Conservation (phyloP, 2,888 invertebrate species). For the Cartodere bifasciata region DNA sequence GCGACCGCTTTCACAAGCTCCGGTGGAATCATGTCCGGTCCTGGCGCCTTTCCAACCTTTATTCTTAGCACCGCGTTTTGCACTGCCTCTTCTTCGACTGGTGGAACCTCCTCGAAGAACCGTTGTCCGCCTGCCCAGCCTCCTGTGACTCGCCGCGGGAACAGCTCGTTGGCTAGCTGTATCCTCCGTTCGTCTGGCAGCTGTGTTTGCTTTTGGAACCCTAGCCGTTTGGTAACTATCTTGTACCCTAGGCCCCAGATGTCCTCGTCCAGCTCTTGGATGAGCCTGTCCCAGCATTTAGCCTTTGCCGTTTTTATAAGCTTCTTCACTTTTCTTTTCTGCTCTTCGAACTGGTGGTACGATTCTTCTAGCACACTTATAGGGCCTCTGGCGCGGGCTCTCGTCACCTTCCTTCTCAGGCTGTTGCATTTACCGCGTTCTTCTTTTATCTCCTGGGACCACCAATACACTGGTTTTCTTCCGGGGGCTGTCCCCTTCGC, state of each 20-base stretch:
- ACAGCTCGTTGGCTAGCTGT: slow-evolving; percentile 1
- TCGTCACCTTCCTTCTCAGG: slow-evolving; percentile 3
- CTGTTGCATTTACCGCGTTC: neutral
- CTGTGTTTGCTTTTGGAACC: neutral
- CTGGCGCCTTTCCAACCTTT: slow-evolving; percentile 7
- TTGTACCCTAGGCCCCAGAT: slow-evolving; percentile 10
- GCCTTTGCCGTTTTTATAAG: slow-evolving; percentile 6
- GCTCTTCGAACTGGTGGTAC: slow-evolving; percentile 1
- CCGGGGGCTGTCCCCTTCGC: too few relatives aligned
- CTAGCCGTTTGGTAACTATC: slow-evolving; percentile 5
- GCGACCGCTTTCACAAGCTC: slow-evolving; percentile 7
- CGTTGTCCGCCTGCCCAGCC: too few relatives aligned
- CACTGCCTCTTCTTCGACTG: slow-evolving; percentile 6
- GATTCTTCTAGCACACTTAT: neutral
- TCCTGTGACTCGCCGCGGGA: too few relatives aligned
- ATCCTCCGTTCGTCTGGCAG: slow-evolving; percentile 1
- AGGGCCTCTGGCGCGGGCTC: slow-evolving; percentile 1
- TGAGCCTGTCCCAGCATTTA: slow-evolving; percentile 6
- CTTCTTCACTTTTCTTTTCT: slow-evolving; percentile 3
- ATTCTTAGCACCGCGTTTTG: slow-evolving; percentile 4
- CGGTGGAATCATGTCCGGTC: slow-evolving; percentile 5
- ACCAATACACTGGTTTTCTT: too few relatives aligned
- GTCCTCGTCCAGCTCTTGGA: slow-evolving; percentile 8
- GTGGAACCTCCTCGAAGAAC: neutral
- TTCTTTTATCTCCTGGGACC: slow-evolving; percentile 4